Percentiles rank a stretch among this genome's conserved stretches.
Evolutionary conservation across 2,797 vertebrate species (phyloP).

Genomic region (Dendrocincla tyrannina): DNA sequence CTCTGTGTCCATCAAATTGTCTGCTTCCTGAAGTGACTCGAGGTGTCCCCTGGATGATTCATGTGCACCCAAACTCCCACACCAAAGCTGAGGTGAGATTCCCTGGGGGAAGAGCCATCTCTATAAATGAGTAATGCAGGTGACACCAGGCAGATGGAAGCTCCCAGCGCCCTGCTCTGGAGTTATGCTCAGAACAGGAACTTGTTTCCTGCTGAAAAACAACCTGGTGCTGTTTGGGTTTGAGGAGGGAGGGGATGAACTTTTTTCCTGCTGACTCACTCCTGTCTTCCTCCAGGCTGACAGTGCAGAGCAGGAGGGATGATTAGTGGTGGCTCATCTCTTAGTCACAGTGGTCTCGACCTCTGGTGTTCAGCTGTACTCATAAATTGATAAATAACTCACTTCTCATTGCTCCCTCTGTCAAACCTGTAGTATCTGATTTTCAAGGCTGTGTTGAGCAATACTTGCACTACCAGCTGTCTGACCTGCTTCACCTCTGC

Average conservation of each 20-base stretch:
- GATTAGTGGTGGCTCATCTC: neutral
- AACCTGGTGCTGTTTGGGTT: neutral
- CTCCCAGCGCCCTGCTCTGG: neutral
- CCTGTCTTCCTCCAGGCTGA: neutral
- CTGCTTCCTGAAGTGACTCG: neutral
- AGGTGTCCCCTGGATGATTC: neutral
- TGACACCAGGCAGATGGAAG: neutral
- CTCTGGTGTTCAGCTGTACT: neutral
- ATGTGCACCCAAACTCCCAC: neutral
- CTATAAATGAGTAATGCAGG: neutral
- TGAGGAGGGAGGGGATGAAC: neutral
- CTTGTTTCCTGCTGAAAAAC: neutral
- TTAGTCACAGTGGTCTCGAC: neutral
- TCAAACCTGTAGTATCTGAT: neutral
- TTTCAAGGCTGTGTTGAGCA: neutral
- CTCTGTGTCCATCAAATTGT: accelerated
- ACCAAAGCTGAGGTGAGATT: neutral
- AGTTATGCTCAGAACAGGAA: accelerated
- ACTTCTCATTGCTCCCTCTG: neutral
- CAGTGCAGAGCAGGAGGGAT: accelerated
- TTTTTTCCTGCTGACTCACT: neutral
- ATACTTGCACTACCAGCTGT: neutral
- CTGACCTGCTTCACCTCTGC: neutral
- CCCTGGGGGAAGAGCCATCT: neutral
- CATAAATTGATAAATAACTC: neutral